Conservation (phyloP, 2,888 invertebrate species). For the Dorcus parallelipipedus region DNA sequence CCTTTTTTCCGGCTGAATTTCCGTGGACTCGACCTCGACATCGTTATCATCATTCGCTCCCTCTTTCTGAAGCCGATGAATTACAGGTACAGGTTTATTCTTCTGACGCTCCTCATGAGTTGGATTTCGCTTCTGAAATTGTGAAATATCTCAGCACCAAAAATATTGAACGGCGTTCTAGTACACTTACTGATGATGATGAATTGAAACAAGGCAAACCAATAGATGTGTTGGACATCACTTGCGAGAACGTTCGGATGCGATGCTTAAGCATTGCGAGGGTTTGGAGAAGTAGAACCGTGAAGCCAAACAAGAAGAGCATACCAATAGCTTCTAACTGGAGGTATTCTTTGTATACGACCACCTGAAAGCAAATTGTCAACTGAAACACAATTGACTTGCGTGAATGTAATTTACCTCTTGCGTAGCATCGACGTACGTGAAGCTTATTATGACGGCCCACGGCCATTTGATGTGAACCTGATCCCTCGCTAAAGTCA, state of each 20-base stretch:
- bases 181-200: not conserved
- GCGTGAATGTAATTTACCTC: not conserved
- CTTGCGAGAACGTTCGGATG: constrained; percentile 70
- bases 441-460: constrained; percentile 52
- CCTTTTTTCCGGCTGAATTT: too few relatives aligned
- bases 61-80: too few relatives aligned
- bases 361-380: constrained; percentile 43
- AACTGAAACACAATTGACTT: not conserved
- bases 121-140: too few relatives aligned
- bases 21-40: too few relatives aligned
- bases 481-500: constrained; percentile 69
- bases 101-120: too few relatives aligned
- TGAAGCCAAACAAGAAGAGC: constrained; percentile 70
- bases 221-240: constrained; percentile 62
- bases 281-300: constrained; percentile 68
- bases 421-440: constrained; percentile 24
- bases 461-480: constrained; percentile 68
- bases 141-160: too few relatives aligned
- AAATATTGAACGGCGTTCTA: too few relatives aligned
- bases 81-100: too few relatives aligned
- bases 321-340: constrained; percentile 71
- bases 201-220: not conserved
- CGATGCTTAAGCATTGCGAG: constrained; percentile 73
- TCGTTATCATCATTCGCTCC: too few relatives aligned
- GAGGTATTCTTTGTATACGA: constrained; percentile 56